phyloP scores from a whole-genome alignment of 2,888 invertebrate species.

The Drosophila ochracea region DNA sequence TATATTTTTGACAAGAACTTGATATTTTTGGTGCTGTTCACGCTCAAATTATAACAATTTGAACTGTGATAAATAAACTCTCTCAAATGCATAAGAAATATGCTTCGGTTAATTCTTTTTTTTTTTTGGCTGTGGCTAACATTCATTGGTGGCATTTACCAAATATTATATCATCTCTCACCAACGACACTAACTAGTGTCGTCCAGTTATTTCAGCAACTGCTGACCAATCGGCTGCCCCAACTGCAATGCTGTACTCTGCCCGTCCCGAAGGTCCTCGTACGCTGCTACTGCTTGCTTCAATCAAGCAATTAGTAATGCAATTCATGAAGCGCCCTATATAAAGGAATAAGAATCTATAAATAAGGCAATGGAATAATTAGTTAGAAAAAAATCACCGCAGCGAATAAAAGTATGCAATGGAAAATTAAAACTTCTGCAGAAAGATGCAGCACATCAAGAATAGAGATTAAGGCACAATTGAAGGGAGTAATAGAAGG shows the following conservation, averaged over 20 bases:
- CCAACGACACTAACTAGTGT: not conserved
- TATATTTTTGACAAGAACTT: not conserved
- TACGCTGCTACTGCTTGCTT: constrained; percentile 10
- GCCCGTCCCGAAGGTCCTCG: not conserved
- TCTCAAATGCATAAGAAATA: not conserved
- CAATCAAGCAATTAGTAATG: constrained; percentile 61
- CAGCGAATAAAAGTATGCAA: constrained; percentile 37
- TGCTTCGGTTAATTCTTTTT: not conserved
- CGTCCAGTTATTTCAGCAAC: not conserved
- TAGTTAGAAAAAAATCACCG: constrained; percentile 53
- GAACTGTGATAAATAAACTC: not conserved
- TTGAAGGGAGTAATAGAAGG: constrained; percentile 12
- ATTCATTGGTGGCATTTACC: not conserved
- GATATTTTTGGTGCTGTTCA: not conserved
- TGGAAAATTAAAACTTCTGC: constrained; percentile 23
- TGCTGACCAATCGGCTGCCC: not conserved
- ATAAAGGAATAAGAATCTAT: constrained; percentile 4
- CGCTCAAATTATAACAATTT: not conserved
- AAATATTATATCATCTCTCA: not conserved
- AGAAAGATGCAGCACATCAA: not conserved
- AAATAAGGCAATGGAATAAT: constrained; percentile 24
- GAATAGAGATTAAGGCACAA: constrained; percentile 18
- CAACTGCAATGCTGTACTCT: not conserved
- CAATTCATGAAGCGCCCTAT: constrained; percentile 65
- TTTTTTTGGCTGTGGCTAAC: not conserved